phyloP scores from a whole-genome alignment of 2,888 invertebrate genomes.

The Andrena chrysosceles region DNA sequence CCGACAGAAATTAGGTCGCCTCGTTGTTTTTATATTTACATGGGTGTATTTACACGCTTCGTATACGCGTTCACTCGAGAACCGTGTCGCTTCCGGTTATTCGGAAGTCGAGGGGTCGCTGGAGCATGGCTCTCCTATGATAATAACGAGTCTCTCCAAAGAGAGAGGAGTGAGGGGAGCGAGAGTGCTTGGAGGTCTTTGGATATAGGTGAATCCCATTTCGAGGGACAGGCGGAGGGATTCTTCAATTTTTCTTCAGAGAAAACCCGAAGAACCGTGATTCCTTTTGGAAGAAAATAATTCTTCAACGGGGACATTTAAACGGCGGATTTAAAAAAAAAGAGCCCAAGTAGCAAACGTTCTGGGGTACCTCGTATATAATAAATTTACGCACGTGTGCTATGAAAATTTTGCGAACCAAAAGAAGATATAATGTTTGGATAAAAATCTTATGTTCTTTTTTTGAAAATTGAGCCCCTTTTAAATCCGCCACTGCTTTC shows the following conservation, averaged over 20 bases:
- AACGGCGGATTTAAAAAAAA: too few relatives aligned
- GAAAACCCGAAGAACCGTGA: background rate
- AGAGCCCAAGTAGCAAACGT: too few relatives aligned
- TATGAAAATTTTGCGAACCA: too few relatives aligned
- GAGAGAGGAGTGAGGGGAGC: background rate
- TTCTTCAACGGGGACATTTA: too few relatives aligned
- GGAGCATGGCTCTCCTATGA: background rate
- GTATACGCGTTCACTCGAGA: background rate
- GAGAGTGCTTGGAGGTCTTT: background rate
- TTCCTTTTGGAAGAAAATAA: too few relatives aligned
- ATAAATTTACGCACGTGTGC: too few relatives aligned
- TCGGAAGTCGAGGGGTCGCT: constrained; percentile 1
- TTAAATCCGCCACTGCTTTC: background rate
- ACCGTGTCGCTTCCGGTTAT: background rate
- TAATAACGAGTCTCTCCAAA: constrained; percentile 3
- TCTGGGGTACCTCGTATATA: too few relatives aligned
- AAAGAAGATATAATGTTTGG: too few relatives aligned
- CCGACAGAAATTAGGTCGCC: background rate
- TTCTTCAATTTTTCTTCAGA: background rate
- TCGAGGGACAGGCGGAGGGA: constrained; percentile 2
- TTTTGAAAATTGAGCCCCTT: too few relatives aligned
- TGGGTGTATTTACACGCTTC: constrained; percentile 45
- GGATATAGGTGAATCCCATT: background rate
- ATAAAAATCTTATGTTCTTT: too few relatives aligned
- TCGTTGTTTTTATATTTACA: constrained; percentile 45